phyloP scores from a whole-genome alignment of 2,888 invertebrate species.

The Melangyna quadrimaculata region DNA sequence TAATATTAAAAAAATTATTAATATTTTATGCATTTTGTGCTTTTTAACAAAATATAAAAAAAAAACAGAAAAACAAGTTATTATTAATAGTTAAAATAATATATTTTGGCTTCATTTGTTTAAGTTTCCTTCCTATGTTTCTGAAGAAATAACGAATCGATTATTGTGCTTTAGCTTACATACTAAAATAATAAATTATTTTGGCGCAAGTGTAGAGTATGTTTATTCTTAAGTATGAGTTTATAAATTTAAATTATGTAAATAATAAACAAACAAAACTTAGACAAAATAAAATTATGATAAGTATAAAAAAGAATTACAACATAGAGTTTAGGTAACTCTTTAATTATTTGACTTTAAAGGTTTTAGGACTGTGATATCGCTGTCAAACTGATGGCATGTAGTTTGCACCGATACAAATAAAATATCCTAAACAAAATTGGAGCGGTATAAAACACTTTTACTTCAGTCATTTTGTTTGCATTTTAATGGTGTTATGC shows the following conservation, averaged over 20 bases:
- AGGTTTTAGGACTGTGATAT: too few relatives aligned
- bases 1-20: constrained; percentile 45
- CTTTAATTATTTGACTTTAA: too few relatives aligned
- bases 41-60: neutral
- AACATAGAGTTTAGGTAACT: too few relatives aligned
- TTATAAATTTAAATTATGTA: constrained; percentile 42
- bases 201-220: constrained; percentile 26
- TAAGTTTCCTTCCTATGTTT: constrained; percentile 32
- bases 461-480: too few relatives aligned
- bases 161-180: constrained; percentile 58
- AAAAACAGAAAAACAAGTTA: neutral
- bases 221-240: constrained; percentile 35
- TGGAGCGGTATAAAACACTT: too few relatives aligned
- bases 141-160: constrained; percentile 15
- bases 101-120: constrained; percentile 28
- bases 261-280: constrained; percentile 40
- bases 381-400: too few relatives aligned
- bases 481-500: too few relatives aligned
- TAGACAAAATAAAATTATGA: constrained; percentile 19
- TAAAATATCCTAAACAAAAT: too few relatives aligned
- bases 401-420: too few relatives aligned
- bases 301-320: too few relatives aligned
- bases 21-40: constrained; percentile 5
- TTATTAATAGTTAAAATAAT: neutral
- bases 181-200: neutral